These are phyloP conservation scores for Zaprionus capensis DNA, from an alignment of 1,140 invertebrate species.

Conservation along the genomic window DNA sequence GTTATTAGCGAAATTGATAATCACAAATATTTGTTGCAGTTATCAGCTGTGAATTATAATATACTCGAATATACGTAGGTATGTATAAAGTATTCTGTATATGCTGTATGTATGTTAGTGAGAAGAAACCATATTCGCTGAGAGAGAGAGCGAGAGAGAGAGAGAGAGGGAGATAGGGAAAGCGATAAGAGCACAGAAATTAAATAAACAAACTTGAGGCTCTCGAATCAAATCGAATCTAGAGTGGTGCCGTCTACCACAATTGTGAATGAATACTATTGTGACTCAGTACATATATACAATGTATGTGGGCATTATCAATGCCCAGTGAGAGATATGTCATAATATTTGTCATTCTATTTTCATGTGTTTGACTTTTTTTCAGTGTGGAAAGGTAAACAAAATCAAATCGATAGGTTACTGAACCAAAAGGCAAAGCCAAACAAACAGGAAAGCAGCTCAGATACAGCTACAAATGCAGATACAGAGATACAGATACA, in stretches of 20 bases:
- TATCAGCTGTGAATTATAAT: conserved; percentile 18
- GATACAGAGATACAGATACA: conserved; percentile 11
- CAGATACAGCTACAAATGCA: conserved; percentile 11
- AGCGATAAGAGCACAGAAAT: conserved; percentile 10
- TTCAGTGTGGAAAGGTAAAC: conserved; percentile 32
- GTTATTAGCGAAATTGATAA: conserved; percentile 8
- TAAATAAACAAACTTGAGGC: background rate
- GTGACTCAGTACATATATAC: conserved; percentile 4
- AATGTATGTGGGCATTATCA: conserved; percentile 6
- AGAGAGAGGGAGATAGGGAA: background rate
- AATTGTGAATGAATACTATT: conserved; percentile 15
- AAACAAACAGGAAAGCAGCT: conserved; percentile 39
- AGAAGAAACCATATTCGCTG: background rate
- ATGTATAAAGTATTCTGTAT: background rate
- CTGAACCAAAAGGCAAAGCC: conserved; percentile 60
- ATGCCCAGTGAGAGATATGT: conserved; percentile 9
- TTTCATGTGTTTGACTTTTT: conserved; percentile 23
- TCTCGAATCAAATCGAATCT: conserved; percentile 7
- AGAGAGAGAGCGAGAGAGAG: background rate
- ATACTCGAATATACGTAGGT: background rate
- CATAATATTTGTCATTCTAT: conserved; percentile 30
- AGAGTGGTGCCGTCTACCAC: background rate
- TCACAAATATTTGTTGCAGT: conserved; percentile 4
- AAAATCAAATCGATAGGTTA: conserved; percentile 71
- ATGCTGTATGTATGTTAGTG: background rate